Evolutionary conservation across 2,113 vertebrate genomes (phyloP), one percentile per base, ranked within the genome.

Genomic region (Zingel zingel): DNA sequence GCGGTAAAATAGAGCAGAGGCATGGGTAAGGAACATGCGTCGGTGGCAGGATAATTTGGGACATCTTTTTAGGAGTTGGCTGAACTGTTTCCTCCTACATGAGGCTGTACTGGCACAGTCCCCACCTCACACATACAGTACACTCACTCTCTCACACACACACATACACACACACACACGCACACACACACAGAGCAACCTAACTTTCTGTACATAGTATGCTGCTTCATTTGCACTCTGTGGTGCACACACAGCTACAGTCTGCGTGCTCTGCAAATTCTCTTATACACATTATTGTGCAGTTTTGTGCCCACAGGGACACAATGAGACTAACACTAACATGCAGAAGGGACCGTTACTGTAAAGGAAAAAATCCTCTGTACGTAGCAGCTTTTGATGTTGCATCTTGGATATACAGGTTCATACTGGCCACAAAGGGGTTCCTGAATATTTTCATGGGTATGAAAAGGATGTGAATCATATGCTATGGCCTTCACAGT

Each of bases 21-120:
- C 81, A 67, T 4, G 23, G 65, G 62, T 30, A 50, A 71, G 85
- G 89, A 91, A 90, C 87, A 88, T 76, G 91, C 91, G 89, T 87
- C 64, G 91, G 91, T 84, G 89, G 89, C 53, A 48, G 77, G 82
- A 88, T 91, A 88, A 92, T 93, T 90, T 80, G 78, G 84, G 91
- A 88, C 79, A 58, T 88, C 63, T 86, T 85, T 91, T 86, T 70
- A 80, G 72, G 72, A 83, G 85, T 83, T 89, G 86, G 88, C 88
- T 89, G 90, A 92, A 87, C 83, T 74, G 58, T 64, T 81, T 43
- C 88, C 87, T 84, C 90, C 90, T 59, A 90, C 91, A 64, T 33
- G 67, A 84, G 51, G 50, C 62, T 54, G 57, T 4, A 10, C 77
- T 89, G 81, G 83, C 81, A 81, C 74, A 33, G 83, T 27, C 51